These are phyloP conservation scores for Equus quagga DNA, from an alignment of 2,113 vertebrate species.

Conservation along the genomic window DNA sequence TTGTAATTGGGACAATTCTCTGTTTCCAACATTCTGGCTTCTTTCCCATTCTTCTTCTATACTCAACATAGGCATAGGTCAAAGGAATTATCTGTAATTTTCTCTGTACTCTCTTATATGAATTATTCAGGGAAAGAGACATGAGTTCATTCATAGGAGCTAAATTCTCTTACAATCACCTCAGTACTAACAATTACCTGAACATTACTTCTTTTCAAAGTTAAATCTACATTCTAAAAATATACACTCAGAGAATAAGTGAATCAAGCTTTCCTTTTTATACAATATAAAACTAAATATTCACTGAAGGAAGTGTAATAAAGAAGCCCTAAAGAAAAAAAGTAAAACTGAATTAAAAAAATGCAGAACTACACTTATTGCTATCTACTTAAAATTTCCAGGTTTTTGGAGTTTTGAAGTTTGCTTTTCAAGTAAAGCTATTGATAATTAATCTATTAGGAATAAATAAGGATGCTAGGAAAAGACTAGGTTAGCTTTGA, in stretches of 20 bases:
- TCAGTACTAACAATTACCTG: background rate
- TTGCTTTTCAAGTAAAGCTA: background rate
- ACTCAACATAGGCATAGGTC: background rate
- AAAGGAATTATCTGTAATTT: conserved; percentile 11
- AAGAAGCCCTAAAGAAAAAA: background rate
- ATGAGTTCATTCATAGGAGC: background rate
- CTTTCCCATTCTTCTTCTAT: background rate
- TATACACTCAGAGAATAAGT: background rate
- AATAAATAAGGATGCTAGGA: background rate
- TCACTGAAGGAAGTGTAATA: background rate
- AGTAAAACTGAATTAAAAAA: background rate
- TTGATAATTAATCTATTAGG: background rate
- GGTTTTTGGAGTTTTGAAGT: background rate
- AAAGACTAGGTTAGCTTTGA: background rate
- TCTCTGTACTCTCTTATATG: background rate
- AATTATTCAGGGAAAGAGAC: background rate
- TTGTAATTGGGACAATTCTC: background rate
- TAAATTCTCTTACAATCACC: background rate
- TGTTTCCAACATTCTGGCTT: background rate
- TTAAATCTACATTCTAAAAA: conserved; percentile 47
- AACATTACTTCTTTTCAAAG: conserved; percentile 32
- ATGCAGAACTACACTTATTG: background rate
- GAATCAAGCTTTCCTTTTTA: background rate
- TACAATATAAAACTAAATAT: background rate
- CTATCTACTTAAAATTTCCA: background rate